Evolutionary conservation across 2,113 vertebrate genomes (phyloP), one percentile per base, ranked within the genome.

Genomic region (Beaufortia kweichowensis): DNA sequence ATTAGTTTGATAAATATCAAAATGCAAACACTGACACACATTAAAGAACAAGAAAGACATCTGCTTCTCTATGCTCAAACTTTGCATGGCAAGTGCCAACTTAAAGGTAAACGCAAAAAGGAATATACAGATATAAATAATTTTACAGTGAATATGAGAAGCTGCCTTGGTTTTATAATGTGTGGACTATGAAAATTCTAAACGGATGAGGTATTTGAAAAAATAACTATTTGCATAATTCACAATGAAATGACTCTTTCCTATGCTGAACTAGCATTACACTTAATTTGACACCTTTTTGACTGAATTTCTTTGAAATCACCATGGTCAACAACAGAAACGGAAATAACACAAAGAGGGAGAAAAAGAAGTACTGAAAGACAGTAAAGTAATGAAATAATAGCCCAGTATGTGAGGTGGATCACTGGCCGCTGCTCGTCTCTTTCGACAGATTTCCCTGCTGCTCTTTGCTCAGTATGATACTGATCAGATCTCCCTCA

Each of bases 401-500:
- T 15, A 19, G 6, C 9, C 24, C n/a, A 35, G 64, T 67, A 10
- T 75, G 50, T 35, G 26, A 35, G n/a, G 46, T 50, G 33, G 9
- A 8, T 91, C 88, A 92, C 83, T 80, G 86, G 11, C 57, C 62
- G 19, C 70, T 35, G 43, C 62, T 67, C 74, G 73, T 70, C 68
- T 87, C 85, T 67, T 83, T 81, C 81, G 83, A 73, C 76, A 90
- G 87, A 35, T 28, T 88, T 75, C 75, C 82, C 78, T 89, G 88
- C 79, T 94, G 94, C 86, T 96, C 94, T 87, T 96, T 98, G 84
- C 93, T 99, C 68, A 99, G 90, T 85, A 99, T 97, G 86, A 98
- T 97, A 91, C 93, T 99, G 89, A 99, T 96, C 77, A 99, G 95
- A 90, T 98, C 96, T 17, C 96, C 96, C 81, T 99, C 96, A 2